Evolutionary conservation across 1,140 invertebrate genomes (phyloP), one percentile per base, ranked within the genome.

Genomic region (Ptiloglossa arizonensis): DNA sequence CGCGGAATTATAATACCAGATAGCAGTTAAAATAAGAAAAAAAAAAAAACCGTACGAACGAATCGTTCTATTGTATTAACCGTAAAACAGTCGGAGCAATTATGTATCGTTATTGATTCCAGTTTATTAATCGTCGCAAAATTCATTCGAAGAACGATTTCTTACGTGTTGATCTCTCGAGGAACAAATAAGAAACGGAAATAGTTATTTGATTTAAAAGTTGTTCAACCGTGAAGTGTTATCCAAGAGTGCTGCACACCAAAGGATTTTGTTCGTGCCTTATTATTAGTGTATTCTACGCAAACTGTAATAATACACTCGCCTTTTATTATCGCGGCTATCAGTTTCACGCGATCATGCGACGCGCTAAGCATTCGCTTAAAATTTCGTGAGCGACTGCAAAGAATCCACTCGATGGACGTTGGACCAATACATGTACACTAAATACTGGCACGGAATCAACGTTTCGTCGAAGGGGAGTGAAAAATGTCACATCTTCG

Each of bases 401-500:
- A n/a, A 52, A 8, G 17, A 62, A 48, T 8, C 13, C 29, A 35
- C 22, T 50, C 19, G 29, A 50, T 38, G 41, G 4, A 38, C 48
- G 32, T 22, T 54, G 19, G n/a, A 46, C 6, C 29, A n/a, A 46
- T 48, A 24, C 1, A 41, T n/a, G 9, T 35, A 35, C 32, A 35
- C 32, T 6, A 35, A n/a, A n/a, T n/a, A n/a, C n/a, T n/a, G 32
- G 32, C 2, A 6, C 3, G 32, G n/a, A 11, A 46, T 41, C 32
- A 8, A 29, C 5, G 9, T 41, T 46, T 27, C 29, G n/a, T 3
- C 0, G 54, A 22, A 57, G 15, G 8, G 48, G 32, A 60, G 17
- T 48, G 74, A 74, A 29, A 35, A 56, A 89, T 91, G 89, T 90
- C 88, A n/a, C 87, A 89, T 72, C 52, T 86, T 24, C 68, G 46